Conservation (phyloP, 2,888 invertebrate genomes). For the Palloptera scutellata region DNA sequence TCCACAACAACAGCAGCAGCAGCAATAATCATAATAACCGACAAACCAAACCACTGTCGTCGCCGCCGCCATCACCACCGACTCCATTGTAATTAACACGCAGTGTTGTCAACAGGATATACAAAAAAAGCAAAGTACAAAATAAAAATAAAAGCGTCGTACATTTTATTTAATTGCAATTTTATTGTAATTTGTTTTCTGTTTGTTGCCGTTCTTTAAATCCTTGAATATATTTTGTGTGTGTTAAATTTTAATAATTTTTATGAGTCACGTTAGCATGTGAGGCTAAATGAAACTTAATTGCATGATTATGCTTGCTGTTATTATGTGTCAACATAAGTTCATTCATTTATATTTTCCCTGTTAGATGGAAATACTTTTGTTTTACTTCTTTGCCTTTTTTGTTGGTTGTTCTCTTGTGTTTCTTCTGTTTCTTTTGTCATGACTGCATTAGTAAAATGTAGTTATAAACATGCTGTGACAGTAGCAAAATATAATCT, state of each 20-base stretch:
- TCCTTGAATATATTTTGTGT: conserved; percentile 3
- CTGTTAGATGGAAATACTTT: too few species aligned
- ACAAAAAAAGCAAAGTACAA: neutral
- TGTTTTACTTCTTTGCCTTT: neutral
- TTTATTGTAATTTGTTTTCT: conserved; percentile 15
- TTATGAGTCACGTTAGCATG: conserved; percentile 4
- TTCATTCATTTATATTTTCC: neutral
- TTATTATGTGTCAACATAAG: conserved; percentile 19
- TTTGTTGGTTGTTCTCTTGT: too few species aligned
- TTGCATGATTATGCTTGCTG: conserved; percentile 23
- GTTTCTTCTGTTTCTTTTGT: too few species aligned
- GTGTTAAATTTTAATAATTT: conserved; percentile 1
- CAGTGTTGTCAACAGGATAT: conserved; percentile 1
- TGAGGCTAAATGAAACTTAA: conserved; percentile 21
- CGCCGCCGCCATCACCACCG: neutral
- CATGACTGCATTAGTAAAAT: too few species aligned
- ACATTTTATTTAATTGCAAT: conserved; percentile 26
- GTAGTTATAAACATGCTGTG: conserved; percentile 1
- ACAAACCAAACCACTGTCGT: conserved; percentile 13
- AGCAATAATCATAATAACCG: conserved; percentile 3
- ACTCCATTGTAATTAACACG: conserved; percentile 4
- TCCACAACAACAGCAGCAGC: too few species aligned
- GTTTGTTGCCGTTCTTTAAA: neutral
- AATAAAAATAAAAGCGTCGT: neutral
- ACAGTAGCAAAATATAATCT: neutral